Percentiles rank a stretch among this genome's conserved stretches.
Conservation (phyloP, 2,113 vertebrate species). For the Otocyon megalotis region DNA sequence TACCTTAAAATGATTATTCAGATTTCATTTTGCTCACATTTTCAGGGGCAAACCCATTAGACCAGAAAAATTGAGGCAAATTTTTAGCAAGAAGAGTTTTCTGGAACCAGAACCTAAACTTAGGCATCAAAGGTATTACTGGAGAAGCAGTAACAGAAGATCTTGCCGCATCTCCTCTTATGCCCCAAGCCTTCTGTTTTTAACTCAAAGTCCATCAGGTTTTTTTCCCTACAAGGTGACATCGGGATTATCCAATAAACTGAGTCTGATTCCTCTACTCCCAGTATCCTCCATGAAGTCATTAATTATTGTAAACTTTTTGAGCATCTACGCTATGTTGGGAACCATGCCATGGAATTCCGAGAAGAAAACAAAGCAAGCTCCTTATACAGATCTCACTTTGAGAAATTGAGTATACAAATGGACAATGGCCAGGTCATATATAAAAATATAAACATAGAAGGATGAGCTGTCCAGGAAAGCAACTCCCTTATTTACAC, state of each 20-base stretch:
- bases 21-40: neutral
- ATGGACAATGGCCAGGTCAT: neutral
- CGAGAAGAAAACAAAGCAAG: constrained; percentile 3
- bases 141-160: neutral
- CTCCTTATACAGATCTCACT: neutral
- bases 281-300: neutral
- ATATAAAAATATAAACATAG: neutral
- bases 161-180: neutral
- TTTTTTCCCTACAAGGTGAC: neutral
- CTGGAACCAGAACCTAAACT: neutral
- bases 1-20: neutral
- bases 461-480: neutral
- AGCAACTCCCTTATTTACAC: neutral
- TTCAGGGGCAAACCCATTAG: neutral
- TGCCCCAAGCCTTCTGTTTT: neutral
- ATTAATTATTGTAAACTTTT: neutral
- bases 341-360: neutral
- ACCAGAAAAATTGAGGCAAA: neutral
- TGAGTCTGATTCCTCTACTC: neutral
- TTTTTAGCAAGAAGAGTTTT: constrained; percentile 32
- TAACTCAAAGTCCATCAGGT: neutral
- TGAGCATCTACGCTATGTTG: neutral
- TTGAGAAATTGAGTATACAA: neutral
- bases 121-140: neutral
- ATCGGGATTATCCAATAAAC: neutral